Evolutionary conservation across 2,113 vertebrate species (phyloP), one percentile per base, ranked within the genome.

Genomic region (Myrmecophaga tridactyla): DNA sequence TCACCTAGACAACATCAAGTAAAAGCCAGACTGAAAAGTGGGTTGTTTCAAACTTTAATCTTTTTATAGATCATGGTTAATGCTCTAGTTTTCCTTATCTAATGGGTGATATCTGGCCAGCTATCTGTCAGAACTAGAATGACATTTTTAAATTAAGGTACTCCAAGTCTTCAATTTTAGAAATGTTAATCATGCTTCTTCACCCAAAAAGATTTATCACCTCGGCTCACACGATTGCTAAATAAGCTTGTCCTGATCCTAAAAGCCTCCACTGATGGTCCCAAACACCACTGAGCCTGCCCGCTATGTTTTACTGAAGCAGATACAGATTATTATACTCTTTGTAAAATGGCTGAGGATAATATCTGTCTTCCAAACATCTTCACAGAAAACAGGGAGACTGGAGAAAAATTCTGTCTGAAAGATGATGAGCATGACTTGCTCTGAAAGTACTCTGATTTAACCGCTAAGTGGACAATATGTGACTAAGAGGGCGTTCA

Each of bases 151-250:
- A 87, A 85, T 65, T 13, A 88, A 91, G 51, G 48, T 39, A 69
- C 56, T 76, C 51, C 13, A 85, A 86, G 76, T 78, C 43, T 85
- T 86, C 65, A 48, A 56, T 67, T 93, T 89, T 70, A 70, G 67
- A 90, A 96, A 96, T 21, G 78, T 56, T 41, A 48, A 86, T n/a
- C 72, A 92, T 27, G 72, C 18, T 67, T 82, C 89, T 92, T 90
- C 65, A 51, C 4, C 29, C 1, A 78, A 77, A 63, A 90, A 86
- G 25, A 92, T 60, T 34, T 4, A 77, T n/a, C 36, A 80, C 27
- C 76, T 67, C 63, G 85, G 60, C 67, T 63, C 10, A 34, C 46
- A 65, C 1, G 73, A 17, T 25, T 90, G 65, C 70, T 62, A 46
- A 69, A 48, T 0, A 94, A 78, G 39, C 67, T 67, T 84, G 89